Base-by-base conservation (phyloP, 1,140 invertebrate species). In the Artemia franciscana region DNA sequence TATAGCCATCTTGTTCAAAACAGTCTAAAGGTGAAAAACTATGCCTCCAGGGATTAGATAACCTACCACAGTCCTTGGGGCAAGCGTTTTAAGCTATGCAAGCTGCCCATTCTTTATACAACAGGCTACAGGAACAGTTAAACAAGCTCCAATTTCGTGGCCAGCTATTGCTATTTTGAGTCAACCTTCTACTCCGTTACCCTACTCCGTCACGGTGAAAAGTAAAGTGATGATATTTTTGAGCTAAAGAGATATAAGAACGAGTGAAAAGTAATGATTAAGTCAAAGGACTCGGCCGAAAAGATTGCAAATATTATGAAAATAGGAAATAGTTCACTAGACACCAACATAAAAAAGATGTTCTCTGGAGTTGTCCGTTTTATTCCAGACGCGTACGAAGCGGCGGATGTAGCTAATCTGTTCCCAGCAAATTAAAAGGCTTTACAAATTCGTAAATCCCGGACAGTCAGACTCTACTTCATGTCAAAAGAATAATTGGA, bases 271-370 rank as follows among this genome's bases (percentile, higher is more conserved):
- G 30, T 39, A 39, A n/a, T 39, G n/a, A n/a, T 39, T 7, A 39
- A 39, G 30, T 39, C 30, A 7, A 39, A 39, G 30, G 60, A 61
- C 57, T 61, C 21, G 27, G 63, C n/a, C 24, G 24, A 24, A 63
- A 60, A 56, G 21, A 57, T 24, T 23, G 39, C 26, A 59, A 64
- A 59, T 24, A 26, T 25, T 24, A 57, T 24, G 28, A 58, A 21
- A 39, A 39, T 7, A 39, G n/a, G 7, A n/a, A 39, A 39, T n/a
- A n/a, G n/a, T 7, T 7, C 30, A 7, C 30, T 39, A 7, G 7
- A 39, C 7, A n/a, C 30, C n/a, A 39, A 7, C n/a, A n/a, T 39
- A n/a, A 39, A 39, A 39, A 39, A 39, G 30, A 39, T 39, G 30
- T 39, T 39, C 7, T 39, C 30, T 7, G 30, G 30, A 7, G n/a